Percentiles rank a stretch among this genome's conserved stretches.
Evolutionary conservation across 2,113 vertebrate species (phyloP).

Genomic region (Cephalophus harveyi): DNA sequence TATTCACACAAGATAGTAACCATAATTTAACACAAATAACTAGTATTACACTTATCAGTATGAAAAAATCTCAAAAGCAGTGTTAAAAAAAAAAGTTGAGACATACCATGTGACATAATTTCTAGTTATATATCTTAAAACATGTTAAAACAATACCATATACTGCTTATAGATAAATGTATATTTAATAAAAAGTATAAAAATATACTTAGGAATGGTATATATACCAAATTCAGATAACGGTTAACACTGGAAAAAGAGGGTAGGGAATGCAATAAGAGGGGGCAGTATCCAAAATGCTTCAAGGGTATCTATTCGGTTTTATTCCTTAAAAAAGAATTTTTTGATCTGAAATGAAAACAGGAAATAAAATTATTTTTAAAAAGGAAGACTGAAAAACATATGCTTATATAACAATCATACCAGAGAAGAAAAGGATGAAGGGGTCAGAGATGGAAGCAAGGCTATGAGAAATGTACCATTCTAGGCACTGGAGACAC

Average conservation of each 20-base stretch:
- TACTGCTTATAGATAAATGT: neutral
- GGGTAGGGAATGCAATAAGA: neutral
- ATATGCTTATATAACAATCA: neutral
- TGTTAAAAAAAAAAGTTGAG: neutral
- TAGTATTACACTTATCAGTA: neutral
- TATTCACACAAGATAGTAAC: slow-evolving; percentile 10
- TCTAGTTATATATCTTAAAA: neutral
- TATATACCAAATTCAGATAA: neutral
- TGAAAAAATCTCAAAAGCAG: neutral
- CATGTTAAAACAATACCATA: neutral
- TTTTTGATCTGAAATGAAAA: neutral
- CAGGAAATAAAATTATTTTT: neutral
- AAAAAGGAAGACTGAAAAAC: neutral
- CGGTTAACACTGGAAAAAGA: neutral
- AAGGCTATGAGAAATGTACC: neutral
- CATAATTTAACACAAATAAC: neutral
- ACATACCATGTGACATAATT: neutral
- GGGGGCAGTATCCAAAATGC: neutral
- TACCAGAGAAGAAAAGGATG: neutral
- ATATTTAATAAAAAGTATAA: neutral
- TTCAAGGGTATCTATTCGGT: neutral
- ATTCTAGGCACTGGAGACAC: neutral
- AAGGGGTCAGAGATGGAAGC: neutral
- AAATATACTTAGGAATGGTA: neutral
- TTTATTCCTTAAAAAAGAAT: neutral